A percentile compares a stretch with the other conserved stretches of the same genome.
Evolutionary conservation across 2,888 invertebrate species (phyloP).

Genomic region (Pristionchus mayeri): DNA sequence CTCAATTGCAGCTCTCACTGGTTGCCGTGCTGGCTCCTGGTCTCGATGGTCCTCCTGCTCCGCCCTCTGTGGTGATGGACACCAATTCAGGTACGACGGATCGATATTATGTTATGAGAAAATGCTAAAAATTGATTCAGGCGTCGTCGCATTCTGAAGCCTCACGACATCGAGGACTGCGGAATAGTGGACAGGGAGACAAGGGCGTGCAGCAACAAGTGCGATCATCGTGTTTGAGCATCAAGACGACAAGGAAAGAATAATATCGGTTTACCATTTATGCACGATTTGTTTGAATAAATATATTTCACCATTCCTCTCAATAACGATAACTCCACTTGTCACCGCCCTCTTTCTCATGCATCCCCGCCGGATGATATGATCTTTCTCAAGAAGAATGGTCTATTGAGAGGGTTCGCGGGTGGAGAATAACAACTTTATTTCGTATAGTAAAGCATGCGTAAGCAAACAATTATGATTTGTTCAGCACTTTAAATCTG

Average conservation of each 20-base stretch:
- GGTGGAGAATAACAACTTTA: no score
- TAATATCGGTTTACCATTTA: conserved; percentile 13
- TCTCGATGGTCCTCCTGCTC: conserved; percentile 79
- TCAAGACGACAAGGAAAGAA: not conserved
- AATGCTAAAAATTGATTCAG: not conserved
- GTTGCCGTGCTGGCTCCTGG: conserved; percentile 79
- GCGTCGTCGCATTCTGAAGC: conserved; percentile 42
- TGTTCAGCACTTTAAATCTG: not conserved
- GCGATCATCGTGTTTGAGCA: conserved; percentile 13
- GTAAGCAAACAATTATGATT: no score
- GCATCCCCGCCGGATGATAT: no score
- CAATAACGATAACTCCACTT: no score
- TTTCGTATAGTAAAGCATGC: no score
- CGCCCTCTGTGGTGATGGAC: conserved; percentile 81
- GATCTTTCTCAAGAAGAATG: no score
- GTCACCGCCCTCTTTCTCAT: no score
- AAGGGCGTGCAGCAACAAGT: conserved; percentile 59
- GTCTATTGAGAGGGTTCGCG: no score
- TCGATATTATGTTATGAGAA: no score
- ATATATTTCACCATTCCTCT: no score
- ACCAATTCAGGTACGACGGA: conserved; percentile 80
- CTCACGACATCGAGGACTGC: conserved; percentile 53
- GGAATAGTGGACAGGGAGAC: conserved; percentile 57
- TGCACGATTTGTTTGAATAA: conserved; percentile 8
- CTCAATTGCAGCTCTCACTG: conserved; percentile 56